phyloP scores from a whole-genome alignment of 2,888 invertebrate genomes.

The Polydrusus pterygomalis region DNA sequence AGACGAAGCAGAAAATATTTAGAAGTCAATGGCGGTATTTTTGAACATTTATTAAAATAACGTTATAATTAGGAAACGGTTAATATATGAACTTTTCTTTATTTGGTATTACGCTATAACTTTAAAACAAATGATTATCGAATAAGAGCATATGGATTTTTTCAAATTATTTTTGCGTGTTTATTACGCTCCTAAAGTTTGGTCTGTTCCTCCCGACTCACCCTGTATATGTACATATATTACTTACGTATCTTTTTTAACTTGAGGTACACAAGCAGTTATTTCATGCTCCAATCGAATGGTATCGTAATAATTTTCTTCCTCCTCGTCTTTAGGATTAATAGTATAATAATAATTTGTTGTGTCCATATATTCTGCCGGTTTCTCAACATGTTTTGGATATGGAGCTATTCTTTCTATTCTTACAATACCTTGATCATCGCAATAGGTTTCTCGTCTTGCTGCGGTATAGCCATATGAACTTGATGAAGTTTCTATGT shows the following conservation, averaged over 20 bases:
- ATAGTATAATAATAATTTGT: slow-evolving; percentile 30
- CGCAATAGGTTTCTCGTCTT: slow-evolving; percentile 60
- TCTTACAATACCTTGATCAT: slow-evolving; percentile 60
- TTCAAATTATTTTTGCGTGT: too few species aligned
- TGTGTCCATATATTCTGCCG: slow-evolving; percentile 26
- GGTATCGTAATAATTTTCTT: slow-evolving; percentile 37
- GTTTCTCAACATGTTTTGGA: slow-evolving; percentile 16
- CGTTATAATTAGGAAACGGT: too few species aligned
- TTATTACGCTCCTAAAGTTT: too few species aligned
- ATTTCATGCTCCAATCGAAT: slow-evolving; percentile 41
- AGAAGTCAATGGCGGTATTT: too few species aligned
- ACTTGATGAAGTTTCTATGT: slow-evolving; percentile 30
- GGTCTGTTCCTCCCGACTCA: too few species aligned
- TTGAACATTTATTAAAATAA: too few species aligned
- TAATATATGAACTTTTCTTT: too few species aligned
- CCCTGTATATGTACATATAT: too few species aligned
- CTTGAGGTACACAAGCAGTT: slow-evolving; percentile 14
- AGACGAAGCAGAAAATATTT: too few species aligned
- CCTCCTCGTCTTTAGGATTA: slow-evolving; percentile 15
- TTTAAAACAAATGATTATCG: too few species aligned
- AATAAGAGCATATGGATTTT: too few species aligned
- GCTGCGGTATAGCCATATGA: slow-evolving; percentile 32
- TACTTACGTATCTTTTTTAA: slow-evolving; percentile 51
- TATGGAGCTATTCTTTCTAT: slow-evolving; percentile 58
- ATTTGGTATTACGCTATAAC: too few species aligned